These are phyloP conservation scores for Timema cristinae DNA, from an alignment of 2,888 invertebrate genomes.

Conservation along the genomic window DNA sequence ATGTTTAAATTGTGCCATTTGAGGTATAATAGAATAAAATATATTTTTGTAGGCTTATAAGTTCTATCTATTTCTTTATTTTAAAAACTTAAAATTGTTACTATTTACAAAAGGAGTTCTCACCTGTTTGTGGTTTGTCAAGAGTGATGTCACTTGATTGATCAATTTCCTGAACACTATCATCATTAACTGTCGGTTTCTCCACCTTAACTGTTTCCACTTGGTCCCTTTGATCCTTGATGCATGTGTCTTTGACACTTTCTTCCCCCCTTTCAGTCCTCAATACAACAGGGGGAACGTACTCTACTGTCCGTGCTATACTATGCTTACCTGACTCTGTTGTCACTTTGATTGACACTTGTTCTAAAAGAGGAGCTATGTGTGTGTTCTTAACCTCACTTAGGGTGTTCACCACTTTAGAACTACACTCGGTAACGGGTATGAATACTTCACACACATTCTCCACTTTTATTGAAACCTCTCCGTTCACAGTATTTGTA, in stretches of 20 bases:
- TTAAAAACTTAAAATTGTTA: too few species aligned
- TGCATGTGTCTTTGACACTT: too few species aligned
- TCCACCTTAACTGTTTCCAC: not conserved
- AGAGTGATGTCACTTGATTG: too few species aligned
- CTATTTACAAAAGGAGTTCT: too few species aligned
- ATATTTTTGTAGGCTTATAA: too few species aligned
- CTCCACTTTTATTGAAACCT: not conserved
- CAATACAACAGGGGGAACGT: not conserved
- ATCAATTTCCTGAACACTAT: not conserved
- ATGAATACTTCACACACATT: too few species aligned
- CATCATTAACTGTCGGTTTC: not conserved
- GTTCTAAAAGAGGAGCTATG: slow-evolving; percentile 11
- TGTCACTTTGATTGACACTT: slow-evolving; percentile 18
- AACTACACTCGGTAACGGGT: too few species aligned
- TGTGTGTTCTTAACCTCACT: not conserved
- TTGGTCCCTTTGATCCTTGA: not conserved
- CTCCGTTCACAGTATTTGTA: not conserved
- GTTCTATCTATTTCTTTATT: too few species aligned
- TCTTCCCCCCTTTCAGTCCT: too few species aligned
- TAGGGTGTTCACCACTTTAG: not conserved
- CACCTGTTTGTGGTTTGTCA: too few species aligned
- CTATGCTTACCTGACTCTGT: slow-evolving; percentile 4
- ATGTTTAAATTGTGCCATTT: too few species aligned
- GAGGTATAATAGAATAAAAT: too few species aligned
- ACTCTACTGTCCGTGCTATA: slow-evolving; percentile 17